Base-by-base conservation (phyloP, 2,888 invertebrate genomes). In the Orthosia gracilis region DNA sequence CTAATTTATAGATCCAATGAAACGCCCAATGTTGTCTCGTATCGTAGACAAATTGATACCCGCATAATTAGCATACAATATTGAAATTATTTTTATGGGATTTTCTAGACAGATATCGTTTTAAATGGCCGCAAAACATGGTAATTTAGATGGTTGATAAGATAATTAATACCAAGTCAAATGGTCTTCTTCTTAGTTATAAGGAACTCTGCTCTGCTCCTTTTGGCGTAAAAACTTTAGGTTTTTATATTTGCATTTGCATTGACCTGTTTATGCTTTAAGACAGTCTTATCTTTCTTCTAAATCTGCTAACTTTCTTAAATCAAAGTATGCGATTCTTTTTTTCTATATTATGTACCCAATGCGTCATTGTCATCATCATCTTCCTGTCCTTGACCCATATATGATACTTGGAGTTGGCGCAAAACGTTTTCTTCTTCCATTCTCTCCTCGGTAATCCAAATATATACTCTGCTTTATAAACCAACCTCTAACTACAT, bases 21-120 rank as follows among this genome's bases (percentile, higher is more conserved):
- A n/a, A 40, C 13, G 31, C 13, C 47, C 0, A 40, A 50, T 4
- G 74, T 49, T 52, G 7, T 5, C 1, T 52, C 17, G 13, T 23
- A 9, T 18, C 13, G 7, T 9, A 54, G 15, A 54, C 47, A 59
- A 54, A 73, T n/a, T 40, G 23, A 59, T 45, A 40, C 49, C 31
- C 17, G 63, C 78, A 26, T 49, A 12, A 63, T 63, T 78, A 54
- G 1, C 52, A 55, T 77, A 55, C 2, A 50, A 50, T 76, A 49
- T 64, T 26, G 11, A 45, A 67, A 21, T 15, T 15, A 76, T 76
- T 26, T 13, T 45, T 15, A 76, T 7, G 9, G 0, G 55, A 57
- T 31, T 67, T 18, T 31, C n/a, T 45, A 18, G 3, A 5, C 18
- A 66, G 15, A 76, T 76, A 55, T 49, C 26, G 21, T 13, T 50